phyloP scores from a whole-genome alignment of 2,888 invertebrate genomes.

The Eretmocerus hayati region DNA sequence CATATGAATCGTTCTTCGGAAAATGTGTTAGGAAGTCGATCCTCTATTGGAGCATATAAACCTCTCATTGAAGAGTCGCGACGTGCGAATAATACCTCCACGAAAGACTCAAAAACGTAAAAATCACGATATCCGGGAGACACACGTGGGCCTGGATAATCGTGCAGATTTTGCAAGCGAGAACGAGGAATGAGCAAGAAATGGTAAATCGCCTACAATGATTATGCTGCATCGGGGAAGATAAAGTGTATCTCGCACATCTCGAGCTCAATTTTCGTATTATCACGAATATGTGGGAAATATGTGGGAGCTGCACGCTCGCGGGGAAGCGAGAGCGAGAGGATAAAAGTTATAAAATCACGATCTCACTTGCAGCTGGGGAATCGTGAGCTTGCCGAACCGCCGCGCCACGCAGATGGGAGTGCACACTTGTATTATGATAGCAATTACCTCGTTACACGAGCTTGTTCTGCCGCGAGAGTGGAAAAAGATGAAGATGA shows the following conservation, averaged over 20 bases:
- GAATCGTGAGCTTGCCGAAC: not conserved
- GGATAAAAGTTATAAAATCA: not conserved
- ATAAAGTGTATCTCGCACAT: not conserved
- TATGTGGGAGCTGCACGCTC: not conserved
- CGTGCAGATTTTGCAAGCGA: too few species aligned
- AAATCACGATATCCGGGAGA: too few species aligned
- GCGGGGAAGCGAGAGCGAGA: not conserved
- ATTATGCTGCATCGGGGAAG: not conserved
- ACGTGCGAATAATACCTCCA: too few species aligned
- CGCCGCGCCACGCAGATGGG: not conserved
- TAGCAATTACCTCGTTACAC: not conserved
- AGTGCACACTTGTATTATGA: not conserved
- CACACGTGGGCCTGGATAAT: too few species aligned
- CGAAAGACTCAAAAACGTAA: too few species aligned
- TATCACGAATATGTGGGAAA: not conserved
- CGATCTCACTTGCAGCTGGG: not conserved
- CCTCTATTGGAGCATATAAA: too few species aligned
- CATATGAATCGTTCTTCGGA: too few species aligned
- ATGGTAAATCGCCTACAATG: not conserved
- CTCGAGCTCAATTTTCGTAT: not conserved
- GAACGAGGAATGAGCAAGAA: not conserved
- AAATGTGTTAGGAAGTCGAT: too few species aligned
- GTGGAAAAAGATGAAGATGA: not conserved
- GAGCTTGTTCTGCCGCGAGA: not conserved
- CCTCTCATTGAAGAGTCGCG: too few species aligned